Evolutionary conservation across 2,797 vertebrate species (phyloP).

Genomic region (Euthynnus affinis): DNA sequence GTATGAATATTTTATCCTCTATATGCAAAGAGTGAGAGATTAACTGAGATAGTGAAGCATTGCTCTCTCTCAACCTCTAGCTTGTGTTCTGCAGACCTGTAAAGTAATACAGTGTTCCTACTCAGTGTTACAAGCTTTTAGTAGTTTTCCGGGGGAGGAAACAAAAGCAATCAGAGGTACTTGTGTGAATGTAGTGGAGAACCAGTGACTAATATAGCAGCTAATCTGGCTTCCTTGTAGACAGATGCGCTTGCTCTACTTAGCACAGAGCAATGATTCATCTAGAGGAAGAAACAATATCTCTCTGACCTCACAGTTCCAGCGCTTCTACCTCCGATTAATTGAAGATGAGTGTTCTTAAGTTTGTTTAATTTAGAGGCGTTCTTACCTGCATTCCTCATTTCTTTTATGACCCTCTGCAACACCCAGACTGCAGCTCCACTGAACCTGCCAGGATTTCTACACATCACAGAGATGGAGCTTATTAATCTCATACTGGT

Average conservation of each 20-base stretch:
- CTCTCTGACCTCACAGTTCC: conserved; percentile 41
- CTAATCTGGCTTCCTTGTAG: conserved; percentile 60
- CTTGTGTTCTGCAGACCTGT: conserved; percentile 23
- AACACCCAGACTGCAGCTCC: not conserved
- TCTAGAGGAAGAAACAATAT: conserved; percentile 35
- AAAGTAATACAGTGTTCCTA: conserved; percentile 26
- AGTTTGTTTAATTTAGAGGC: conserved; percentile 35
- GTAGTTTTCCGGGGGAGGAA: conserved; percentile 53
- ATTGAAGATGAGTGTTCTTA: conserved; percentile 24
- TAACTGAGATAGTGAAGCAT: not conserved
- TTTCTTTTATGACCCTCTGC: not conserved
- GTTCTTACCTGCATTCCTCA: conserved; percentile 33
- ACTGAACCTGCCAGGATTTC: conserved; percentile 31
- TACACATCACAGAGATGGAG: conserved; percentile 31
- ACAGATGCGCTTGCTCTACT: conserved; percentile 25
- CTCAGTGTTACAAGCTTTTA: conserved; percentile 46
- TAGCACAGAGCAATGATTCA: conserved; percentile 39
- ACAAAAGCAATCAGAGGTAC: conserved; percentile 56
- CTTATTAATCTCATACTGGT: conserved; percentile 62
- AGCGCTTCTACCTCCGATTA: conserved; percentile 29
- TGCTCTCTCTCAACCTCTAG: not conserved
- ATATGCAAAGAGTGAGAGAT: not conserved
- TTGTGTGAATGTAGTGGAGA: conserved; percentile 51
- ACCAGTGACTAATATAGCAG: conserved; percentile 63
- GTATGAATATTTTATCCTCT: conserved; percentile 1